Evolutionary conservation across 2,113 vertebrate genomes (phyloP).

Genomic region (Plecturocebus donacophilus): DNA sequence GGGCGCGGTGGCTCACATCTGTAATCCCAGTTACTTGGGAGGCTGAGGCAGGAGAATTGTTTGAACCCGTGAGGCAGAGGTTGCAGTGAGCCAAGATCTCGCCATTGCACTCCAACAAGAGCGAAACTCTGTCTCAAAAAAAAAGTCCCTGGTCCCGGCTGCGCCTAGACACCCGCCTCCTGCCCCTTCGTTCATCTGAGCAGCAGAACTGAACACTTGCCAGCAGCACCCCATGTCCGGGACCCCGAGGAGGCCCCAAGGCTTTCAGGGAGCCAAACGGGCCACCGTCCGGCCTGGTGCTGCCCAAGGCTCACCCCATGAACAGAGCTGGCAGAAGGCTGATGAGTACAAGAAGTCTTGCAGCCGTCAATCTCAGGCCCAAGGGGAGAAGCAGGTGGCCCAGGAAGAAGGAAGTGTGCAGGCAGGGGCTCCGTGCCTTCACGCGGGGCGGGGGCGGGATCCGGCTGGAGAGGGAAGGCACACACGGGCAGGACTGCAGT

Average conservation of each 20-base stretch:
- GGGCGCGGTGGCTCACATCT: no score
- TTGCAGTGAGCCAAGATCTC: no score
- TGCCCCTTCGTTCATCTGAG: not conserved
- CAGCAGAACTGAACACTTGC: fast-evolving
- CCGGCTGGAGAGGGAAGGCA: fast-evolving
- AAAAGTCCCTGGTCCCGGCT: fast-evolving
- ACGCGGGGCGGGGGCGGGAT: fast-evolving
- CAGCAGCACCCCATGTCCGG: not conserved
- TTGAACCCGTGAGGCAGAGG: no score
- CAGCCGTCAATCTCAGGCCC: not conserved
- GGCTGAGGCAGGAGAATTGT: no score
- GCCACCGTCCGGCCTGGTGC: not conserved
- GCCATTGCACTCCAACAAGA: no score
- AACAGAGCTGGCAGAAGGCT: not conserved
- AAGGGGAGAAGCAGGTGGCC: no score
- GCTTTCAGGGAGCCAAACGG: not conserved
- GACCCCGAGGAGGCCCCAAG: not conserved
- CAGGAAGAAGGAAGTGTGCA: not conserved
- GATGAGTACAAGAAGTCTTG: fast-evolving
- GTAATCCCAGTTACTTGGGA: no score
- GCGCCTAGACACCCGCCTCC: not conserved
- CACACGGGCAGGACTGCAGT: fast-evolving
- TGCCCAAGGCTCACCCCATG: no score
- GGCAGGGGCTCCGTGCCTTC: not conserved
- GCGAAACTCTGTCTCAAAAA: no score